Conservation (phyloP, 2,797 vertebrate species). For the Tolypeutes matacus region DNA sequence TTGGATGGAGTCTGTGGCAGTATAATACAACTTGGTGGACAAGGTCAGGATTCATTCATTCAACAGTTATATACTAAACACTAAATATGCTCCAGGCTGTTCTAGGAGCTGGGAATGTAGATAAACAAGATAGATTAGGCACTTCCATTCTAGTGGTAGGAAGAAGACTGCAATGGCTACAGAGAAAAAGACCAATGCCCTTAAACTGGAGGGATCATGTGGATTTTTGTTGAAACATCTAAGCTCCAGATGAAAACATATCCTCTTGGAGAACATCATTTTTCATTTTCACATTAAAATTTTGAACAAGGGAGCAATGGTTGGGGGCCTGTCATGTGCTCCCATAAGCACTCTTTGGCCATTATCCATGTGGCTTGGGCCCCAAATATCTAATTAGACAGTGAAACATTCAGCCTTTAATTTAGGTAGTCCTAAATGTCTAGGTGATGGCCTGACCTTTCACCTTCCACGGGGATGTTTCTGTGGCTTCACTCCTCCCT, state of each 20-base stretch:
- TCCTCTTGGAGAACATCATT: not conserved
- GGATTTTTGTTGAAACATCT: slow-evolving; percentile 7
- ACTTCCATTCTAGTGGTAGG: not conserved
- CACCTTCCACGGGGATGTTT: not conserved
- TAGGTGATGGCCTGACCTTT: not conserved
- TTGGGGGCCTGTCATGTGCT: not conserved
- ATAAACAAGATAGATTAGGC: not conserved
- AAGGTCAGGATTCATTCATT: slow-evolving; percentile 11
- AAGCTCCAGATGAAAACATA: not conserved
- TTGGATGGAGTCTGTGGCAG: not conserved
- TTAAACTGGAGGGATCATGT: not conserved
- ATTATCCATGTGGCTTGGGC: not conserved
- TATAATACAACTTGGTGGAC: not conserved
- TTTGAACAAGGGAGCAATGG: not conserved
- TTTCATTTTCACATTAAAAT: slow-evolving; percentile 46
- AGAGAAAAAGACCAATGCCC: not conserved
- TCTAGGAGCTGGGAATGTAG: not conserved
- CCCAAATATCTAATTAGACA: not conserved
- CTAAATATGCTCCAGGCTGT: not conserved
- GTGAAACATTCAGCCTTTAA: not conserved
- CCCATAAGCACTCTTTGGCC: not conserved
- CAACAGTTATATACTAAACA: not conserved
- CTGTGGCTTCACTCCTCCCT: not conserved
- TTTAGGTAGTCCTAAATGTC: not conserved
- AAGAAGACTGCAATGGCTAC: not conserved